Evolutionary conservation across 2,888 invertebrate species (phyloP), one percentile per base, ranked within the genome.

Genomic region (Cryptosula pallasiana): DNA sequence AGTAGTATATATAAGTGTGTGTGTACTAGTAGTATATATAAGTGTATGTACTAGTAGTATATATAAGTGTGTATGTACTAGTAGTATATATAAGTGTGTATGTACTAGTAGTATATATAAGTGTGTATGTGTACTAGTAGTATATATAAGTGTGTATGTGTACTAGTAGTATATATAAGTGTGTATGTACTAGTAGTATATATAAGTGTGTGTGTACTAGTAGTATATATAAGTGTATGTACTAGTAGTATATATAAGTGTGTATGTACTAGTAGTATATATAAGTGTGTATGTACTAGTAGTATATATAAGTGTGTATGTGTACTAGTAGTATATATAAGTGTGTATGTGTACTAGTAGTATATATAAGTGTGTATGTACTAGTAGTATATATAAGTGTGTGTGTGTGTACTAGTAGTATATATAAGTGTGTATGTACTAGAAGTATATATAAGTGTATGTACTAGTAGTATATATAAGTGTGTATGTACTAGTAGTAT

Each of bases 271-370:
- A 5, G 20, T 45, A 20, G 45, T 45, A 13, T 45, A 45, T 45
- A 45, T 45, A 45, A 45, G n/a, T n/a, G n/a, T n/a, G n/a, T n/a
- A n/a, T n/a, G n/a, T n/a, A n/a, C n/a, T 99, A 80, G 88, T 88
- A 81, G 89, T 93, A 77, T 98, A 98, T 0, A 90, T 90, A 87
- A 87, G 75, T 75, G 79, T 76, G 13, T 45, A 45, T n/a, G n/a
- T n/a, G n/a, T n/a, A n/a, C n/a, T n/a, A n/a, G n/a, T n/a, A n/a
- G n/a, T n/a, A n/a, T n/a, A n/a, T n/a, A n/a, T 32, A 29, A n/a
- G 3, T 54, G 54, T n/a, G n/a, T 13, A 13, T 45, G 45, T 45
- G n/a, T n/a, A 20, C 45, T 45, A 45, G 20, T 45, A 45, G 20
- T 20, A 13, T 20, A 5, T 20, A 45, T 45, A 45, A 45, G 20